These are phyloP conservation scores for Agrotis clavis DNA, from an alignment of 2,888 invertebrate species.

Conservation along the genomic window DNA sequence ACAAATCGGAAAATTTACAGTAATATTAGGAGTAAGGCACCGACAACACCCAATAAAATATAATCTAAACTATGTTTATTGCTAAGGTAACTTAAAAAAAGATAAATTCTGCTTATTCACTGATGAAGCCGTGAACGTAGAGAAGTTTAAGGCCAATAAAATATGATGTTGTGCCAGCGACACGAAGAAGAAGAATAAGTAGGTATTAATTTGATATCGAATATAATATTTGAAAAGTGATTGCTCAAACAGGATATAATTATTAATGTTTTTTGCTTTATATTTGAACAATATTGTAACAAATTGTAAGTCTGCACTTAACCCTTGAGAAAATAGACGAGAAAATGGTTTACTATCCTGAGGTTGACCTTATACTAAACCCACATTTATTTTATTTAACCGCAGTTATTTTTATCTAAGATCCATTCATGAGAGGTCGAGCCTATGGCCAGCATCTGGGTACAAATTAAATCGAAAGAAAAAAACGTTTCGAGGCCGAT, in stretches of 20 bases:
- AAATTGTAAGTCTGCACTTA: too few relatives aligned
- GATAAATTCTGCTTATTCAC: background rate
- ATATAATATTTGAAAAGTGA: background rate
- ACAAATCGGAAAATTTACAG: background rate
- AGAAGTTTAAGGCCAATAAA: too few relatives aligned
- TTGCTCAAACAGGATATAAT: background rate
- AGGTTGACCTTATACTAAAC: background rate
- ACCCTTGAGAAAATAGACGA: too few relatives aligned
- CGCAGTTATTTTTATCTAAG: background rate
- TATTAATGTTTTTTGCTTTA: background rate
- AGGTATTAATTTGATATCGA: too few relatives aligned
- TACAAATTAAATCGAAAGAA: background rate
- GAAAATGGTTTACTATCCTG: too few relatives aligned
- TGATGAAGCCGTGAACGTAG: background rate
- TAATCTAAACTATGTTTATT: background rate
- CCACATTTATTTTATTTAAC: too few relatives aligned
- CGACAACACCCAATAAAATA: conserved; percentile 36
- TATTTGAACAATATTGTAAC: background rate
- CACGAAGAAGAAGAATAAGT: background rate
- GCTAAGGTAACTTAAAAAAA: too few relatives aligned
- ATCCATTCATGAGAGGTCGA: background rate
- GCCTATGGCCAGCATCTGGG: background rate
- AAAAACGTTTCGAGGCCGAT: background rate
- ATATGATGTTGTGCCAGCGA: background rate
- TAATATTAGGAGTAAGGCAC: conserved; percentile 19